Percentiles rank a stretch among this genome's conserved stretches.
Evolutionary conservation across 2,888 invertebrate genomes (phyloP).

Genomic region (Protophormia terraenovae): DNA sequence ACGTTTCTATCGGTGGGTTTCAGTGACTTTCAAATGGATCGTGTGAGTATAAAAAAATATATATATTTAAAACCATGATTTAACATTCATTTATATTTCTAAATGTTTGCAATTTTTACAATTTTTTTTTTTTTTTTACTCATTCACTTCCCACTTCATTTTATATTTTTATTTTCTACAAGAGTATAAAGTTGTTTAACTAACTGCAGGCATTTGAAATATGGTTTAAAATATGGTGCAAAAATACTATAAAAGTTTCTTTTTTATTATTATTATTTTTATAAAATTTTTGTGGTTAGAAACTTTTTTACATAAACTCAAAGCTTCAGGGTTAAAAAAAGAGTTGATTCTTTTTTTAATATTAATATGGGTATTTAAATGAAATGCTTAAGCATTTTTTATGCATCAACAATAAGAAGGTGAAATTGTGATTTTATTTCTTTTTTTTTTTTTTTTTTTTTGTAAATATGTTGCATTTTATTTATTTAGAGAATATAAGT

Average conservation of each 20-base stretch:
- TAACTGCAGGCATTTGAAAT: conserved; percentile 62
- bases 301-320: conserved; percentile 45
- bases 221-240: conserved; percentile 46
- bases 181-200: conserved; percentile 59
- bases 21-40: conserved; percentile 79
- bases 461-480: conserved; percentile 43
- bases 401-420: conserved; percentile 38
- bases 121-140: background rate
- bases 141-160: too few relatives aligned
- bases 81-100: conserved; percentile 43
- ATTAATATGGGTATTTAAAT: conserved; percentile 15
- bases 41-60: conserved; percentile 74
- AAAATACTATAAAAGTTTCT: conserved; percentile 42
- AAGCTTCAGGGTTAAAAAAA: conserved; percentile 19
- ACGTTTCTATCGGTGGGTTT: conserved; percentile 78
- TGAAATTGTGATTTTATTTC: background rate
- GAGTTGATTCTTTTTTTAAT: background rate
- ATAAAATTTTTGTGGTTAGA: conserved; percentile 53
- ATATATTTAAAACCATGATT: conserved; percentile 50
- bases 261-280: too few relatives aligned
- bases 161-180: background rate
- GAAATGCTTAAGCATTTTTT: conserved; percentile 18
- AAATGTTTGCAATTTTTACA: conserved; percentile 31
- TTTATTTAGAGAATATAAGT: background rate
- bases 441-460: too few relatives aligned